Conservation (phyloP, 2,797 vertebrate species). For the Sorex maritimensis region DNA sequence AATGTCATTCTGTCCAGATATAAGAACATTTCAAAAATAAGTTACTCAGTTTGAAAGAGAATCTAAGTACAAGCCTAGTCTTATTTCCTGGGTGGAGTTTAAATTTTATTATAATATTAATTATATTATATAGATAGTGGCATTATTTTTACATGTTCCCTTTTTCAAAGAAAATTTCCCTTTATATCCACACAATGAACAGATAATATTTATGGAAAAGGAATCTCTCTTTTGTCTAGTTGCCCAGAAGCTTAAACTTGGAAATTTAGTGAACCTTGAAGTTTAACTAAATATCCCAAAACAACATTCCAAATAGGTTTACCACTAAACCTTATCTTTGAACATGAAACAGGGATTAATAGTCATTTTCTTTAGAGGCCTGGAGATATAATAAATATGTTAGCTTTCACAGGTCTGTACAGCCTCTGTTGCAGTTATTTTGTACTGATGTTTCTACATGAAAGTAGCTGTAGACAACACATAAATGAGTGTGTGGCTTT, state of each 20-base stretch:
- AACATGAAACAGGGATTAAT: background rate
- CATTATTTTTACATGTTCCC: constrained; percentile 55
- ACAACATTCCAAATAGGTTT: constrained; percentile 42
- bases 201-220: constrained; percentile 40
- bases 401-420: background rate
- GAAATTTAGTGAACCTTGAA: constrained; percentile 61
- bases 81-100: constrained; percentile 55
- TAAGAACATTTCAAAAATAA: constrained; percentile 78
- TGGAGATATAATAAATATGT: background rate
- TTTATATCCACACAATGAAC: constrained; percentile 48
- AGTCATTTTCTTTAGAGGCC: background rate
- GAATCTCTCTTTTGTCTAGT: constrained; percentile 16
- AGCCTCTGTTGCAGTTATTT: background rate
- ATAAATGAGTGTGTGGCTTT: background rate
- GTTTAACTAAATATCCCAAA: constrained; percentile 13
- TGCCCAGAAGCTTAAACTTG: constrained; percentile 52
- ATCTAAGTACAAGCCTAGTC: constrained; percentile 45
- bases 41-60: constrained; percentile 36
- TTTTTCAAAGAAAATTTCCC: background rate
- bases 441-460: background rate
- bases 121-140: constrained; percentile 8
- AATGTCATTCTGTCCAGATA: constrained; percentile 77
- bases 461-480: background rate
- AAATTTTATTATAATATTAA: constrained; percentile 58
- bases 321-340: constrained; percentile 7